phyloP scores from a whole-genome alignment of 2,797 vertebrate species.

The Myripristis murdjan region DNA sequence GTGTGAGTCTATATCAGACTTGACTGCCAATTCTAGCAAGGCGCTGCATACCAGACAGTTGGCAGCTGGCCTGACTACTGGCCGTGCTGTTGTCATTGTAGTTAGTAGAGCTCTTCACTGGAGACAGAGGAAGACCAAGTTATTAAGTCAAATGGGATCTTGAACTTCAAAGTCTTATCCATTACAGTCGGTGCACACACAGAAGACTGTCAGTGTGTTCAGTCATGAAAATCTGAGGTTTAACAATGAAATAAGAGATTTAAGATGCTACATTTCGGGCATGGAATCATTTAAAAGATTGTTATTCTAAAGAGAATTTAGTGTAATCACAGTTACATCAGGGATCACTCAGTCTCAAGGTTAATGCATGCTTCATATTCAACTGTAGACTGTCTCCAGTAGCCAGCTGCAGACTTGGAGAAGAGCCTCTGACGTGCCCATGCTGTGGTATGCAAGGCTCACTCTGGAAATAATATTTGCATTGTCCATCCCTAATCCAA shows the following conservation, averaged over 20 bases:
- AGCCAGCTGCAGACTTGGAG: too few species aligned
- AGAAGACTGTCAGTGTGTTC: conserved; percentile 21
- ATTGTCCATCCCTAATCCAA: too few species aligned
- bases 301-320: background rate
- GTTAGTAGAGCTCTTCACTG: conserved; percentile 33
- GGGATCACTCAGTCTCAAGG: background rate
- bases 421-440: too few species aligned
- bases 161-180: conserved; percentile 47
- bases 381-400: too few species aligned
- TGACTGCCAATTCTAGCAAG: conserved; percentile 51
- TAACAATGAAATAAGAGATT: background rate
- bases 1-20: conserved; percentile 51
- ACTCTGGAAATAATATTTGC: too few species aligned
- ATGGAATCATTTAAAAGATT: background rate
- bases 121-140: conserved; percentile 39
- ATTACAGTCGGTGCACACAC: conserved; percentile 49
- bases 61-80: conserved; percentile 61
- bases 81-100: conserved; percentile 34
- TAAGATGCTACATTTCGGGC: background rate
- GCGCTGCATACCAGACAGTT: conserved; percentile 73
- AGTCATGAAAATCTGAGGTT: background rate
- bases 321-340: background rate
- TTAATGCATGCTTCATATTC: background rate
- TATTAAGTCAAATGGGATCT: conserved; percentile 31
- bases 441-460: too few species aligned